These are phyloP conservation scores for Mimumesa dahlbomi DNA, from an alignment of 2,888 invertebrate species.

Conservation along the genomic window DNA sequence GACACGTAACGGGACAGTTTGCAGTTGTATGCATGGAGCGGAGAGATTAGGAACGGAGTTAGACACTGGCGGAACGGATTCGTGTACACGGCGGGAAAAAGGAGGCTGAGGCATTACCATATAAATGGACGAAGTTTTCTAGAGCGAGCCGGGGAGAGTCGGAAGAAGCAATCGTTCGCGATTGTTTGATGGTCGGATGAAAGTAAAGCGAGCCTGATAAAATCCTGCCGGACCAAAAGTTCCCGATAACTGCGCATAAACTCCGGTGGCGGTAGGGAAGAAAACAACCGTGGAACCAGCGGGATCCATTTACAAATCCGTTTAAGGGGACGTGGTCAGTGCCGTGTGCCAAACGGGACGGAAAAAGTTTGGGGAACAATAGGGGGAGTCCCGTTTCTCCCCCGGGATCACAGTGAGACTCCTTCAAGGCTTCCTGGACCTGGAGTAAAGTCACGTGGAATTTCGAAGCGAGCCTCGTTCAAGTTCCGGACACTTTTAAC, in stretches of 20 bases:
- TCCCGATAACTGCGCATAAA: conserved; percentile 1
- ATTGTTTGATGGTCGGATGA: conserved; percentile 1
- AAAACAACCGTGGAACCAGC: not conserved
- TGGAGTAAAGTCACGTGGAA: too few species aligned
- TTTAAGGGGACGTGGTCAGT: not conserved
- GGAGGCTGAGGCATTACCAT: not conserved
- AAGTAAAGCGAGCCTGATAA: not conserved
- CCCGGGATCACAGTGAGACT: too few species aligned
- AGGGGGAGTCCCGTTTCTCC: too few species aligned
- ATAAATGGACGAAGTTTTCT: not conserved
- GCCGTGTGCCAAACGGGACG: not conserved
- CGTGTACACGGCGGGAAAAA: too few species aligned
- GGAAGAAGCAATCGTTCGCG: not conserved
- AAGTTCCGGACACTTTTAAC: too few species aligned
- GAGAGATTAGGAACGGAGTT: too few species aligned
- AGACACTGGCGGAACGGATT: too few species aligned
- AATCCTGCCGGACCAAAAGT: not conserved
- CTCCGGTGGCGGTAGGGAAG: not conserved
- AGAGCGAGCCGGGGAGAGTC: not conserved
- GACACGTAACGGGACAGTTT: too few species aligned
- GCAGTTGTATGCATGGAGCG: too few species aligned
- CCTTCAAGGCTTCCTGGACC: too few species aligned
- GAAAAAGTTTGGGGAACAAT: not conserved
- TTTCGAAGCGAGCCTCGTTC: too few species aligned
- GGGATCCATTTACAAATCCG: not conserved